A percentile compares a stretch with the other conserved stretches of the same genome.
Evolutionary conservation across 2,888 invertebrate genomes (phyloP).

Genomic region (Podotricha telesiphe): DNA sequence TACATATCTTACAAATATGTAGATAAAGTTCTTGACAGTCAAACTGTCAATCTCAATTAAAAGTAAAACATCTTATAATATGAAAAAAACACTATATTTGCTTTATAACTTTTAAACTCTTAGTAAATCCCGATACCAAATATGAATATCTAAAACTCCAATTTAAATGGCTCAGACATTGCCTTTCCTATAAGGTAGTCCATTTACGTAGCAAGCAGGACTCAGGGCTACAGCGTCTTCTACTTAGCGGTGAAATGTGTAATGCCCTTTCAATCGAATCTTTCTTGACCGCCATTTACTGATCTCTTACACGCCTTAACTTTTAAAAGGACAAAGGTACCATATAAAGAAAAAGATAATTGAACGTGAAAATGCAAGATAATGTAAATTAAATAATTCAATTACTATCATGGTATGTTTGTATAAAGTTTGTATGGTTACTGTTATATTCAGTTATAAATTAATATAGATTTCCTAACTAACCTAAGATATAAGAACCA

Average conservation of each 20-base stretch:
- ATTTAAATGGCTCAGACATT: conserved; percentile 42
- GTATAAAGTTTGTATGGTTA: background rate
- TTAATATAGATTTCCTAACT: background rate
- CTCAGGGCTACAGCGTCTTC: conserved; percentile 68
- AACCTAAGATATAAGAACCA: too few relatives aligned
- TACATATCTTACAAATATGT: too few relatives aligned
- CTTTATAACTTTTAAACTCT: conserved; percentile 18
- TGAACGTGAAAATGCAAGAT: background rate
- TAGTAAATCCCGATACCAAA: conserved; percentile 30
- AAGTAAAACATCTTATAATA: too few relatives aligned
- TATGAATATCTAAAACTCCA: conserved; percentile 25
- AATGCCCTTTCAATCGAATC: conserved; percentile 58
- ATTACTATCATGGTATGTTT: too few relatives aligned
- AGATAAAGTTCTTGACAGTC: too few relatives aligned
- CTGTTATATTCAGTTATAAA: background rate
- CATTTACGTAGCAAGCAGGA: conserved; percentile 60
- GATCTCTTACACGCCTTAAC: conserved; percentile 51
- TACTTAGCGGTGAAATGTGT: conserved; percentile 79
- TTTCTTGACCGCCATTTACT: conserved; percentile 54
- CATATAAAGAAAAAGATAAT: conserved; percentile 28
- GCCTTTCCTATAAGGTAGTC: conserved; percentile 71
- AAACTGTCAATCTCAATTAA: too few relatives aligned
- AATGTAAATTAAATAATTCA: background rate
- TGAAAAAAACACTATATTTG: background rate
- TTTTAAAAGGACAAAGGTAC: conserved; percentile 44